Percentiles rank a stretch among this genome's conserved stretches.
phyloP scores from a whole-genome alignment of 2,797 vertebrate species.

The Acanthiza pusilla region DNA sequence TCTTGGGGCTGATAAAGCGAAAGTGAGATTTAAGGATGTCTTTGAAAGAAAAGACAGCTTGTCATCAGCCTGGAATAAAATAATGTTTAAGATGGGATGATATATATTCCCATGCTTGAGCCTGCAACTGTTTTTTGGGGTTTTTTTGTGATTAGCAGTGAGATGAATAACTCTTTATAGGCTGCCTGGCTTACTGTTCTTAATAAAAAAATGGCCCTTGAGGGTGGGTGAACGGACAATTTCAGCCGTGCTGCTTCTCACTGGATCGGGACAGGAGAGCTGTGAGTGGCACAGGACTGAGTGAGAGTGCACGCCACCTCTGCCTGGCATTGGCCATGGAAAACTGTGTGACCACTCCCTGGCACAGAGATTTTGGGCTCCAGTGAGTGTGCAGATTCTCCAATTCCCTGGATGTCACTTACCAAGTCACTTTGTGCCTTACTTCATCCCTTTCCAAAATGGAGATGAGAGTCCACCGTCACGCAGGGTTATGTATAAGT shows the following conservation, averaged over 20 bases:
- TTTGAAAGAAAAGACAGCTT: conserved; percentile 7
- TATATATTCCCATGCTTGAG: not conserved
- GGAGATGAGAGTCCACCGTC: not conserved
- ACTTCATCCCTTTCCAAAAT: not conserved
- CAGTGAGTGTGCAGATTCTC: not conserved
- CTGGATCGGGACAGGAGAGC: not conserved
- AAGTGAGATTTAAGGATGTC: conserved; percentile 21
- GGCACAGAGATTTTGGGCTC: not conserved
- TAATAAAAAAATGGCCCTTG: not conserved
- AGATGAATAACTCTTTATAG: not conserved
- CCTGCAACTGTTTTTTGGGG: not conserved
- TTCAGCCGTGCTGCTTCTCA: not conserved
- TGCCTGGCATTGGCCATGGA: not conserved
- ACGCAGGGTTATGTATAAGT: not conserved
- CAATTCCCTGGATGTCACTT: rapidly evolving
- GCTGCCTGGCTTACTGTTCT: not conserved
- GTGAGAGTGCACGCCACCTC: not conserved
- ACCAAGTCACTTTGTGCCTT: not conserved
- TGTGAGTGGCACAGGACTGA: not conserved
- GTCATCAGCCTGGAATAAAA: not conserved
- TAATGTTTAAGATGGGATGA: not conserved
- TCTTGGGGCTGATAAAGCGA: not conserved
- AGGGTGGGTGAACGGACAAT: not conserved
- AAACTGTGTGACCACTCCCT: rapidly evolving
- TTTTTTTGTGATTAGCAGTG: not conserved